A percentile compares a stretch with the other conserved stretches of the same genome.
phyloP scores from a whole-genome alignment of 2,797 vertebrate species.

The Lindbergichthys nudifrons region DNA sequence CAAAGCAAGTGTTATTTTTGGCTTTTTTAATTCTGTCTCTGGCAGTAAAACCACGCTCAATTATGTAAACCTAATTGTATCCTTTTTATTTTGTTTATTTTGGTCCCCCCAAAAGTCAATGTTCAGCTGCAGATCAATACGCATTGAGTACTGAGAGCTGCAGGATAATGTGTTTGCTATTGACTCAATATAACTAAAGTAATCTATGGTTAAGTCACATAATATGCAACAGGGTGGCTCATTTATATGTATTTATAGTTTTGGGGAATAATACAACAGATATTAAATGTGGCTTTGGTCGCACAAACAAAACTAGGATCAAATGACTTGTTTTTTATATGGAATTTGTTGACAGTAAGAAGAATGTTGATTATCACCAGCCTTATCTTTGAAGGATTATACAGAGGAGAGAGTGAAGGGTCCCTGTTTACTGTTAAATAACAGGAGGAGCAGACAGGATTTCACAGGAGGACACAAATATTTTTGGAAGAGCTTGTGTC shows the following conservation, averaged over 20 bases:
- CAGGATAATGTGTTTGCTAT: background rate
- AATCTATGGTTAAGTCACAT: background rate
- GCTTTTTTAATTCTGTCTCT: background rate
- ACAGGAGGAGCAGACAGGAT: constrained; percentile 17
- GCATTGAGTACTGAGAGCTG: background rate
- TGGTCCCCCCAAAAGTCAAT: too few relatives aligned
- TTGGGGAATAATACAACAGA: background rate
- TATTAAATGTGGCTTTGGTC: background rate
- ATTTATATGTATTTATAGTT: background rate
- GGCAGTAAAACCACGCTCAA: background rate
- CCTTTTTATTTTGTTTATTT: background rate
- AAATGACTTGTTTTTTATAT: background rate
- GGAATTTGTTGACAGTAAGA: constrained; percentile 15
- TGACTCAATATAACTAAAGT: background rate
- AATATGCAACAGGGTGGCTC: background rate
- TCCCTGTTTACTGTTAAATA: constrained; percentile 15
- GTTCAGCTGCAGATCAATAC: constrained; percentile 4
- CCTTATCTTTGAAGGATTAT: background rate
- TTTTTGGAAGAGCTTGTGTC: constrained; percentile 41
- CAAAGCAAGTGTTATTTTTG: background rate
- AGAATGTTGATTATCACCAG: constrained; percentile 12
- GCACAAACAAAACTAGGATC: constrained; percentile 1
- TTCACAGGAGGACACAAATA: constrained; percentile 37
- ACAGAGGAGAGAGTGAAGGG: constrained; percentile 2
- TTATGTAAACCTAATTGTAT: background rate